phyloP scores from a whole-genome alignment of 1,140 invertebrate genomes.

The Heterodera carotae region DNA sequence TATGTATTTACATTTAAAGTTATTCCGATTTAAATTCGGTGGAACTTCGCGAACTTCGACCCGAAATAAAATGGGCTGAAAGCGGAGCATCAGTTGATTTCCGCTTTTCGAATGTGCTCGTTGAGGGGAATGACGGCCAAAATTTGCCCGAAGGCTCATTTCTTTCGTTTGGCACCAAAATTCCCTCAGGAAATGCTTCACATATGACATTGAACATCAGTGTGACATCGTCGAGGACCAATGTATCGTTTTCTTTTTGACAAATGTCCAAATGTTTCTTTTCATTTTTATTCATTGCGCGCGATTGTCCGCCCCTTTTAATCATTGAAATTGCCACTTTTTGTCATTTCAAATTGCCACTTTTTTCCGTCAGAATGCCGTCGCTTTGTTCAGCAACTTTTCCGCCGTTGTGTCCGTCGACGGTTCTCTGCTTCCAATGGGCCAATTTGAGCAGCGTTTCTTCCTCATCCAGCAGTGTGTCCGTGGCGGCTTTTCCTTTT shows the following conservation, averaged over 20 bases:
- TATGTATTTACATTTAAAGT: not conserved
- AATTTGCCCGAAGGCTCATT: not conserved
- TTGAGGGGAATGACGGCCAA: not conserved
- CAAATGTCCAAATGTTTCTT: not conserved
- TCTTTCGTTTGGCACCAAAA: slow-evolving; percentile 19
- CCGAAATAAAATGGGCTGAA: not conserved
- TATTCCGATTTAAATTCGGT: slow-evolving; percentile 9
- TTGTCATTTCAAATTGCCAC: too few relatives aligned
- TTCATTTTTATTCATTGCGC: not conserved
- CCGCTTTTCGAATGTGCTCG: not conserved
- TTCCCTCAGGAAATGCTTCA: slow-evolving; percentile 14
- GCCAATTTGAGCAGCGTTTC: slow-evolving; percentile 21
- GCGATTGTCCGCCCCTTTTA: too few relatives aligned
- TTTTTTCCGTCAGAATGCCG: not conserved
- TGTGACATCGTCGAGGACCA: not conserved
- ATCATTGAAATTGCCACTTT: too few relatives aligned
- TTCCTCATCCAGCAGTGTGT: slow-evolving; percentile 20
- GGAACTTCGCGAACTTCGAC: slow-evolving; percentile 15
- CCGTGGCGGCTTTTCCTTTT: not conserved
- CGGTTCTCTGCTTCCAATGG: slow-evolving; percentile 5
- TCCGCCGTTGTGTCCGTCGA: slow-evolving; percentile 25
- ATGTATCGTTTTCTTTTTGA: not conserved
- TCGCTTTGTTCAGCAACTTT: slow-evolving; percentile 11
- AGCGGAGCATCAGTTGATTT: not conserved
- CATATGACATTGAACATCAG: slow-evolving; percentile 20